phyloP scores from a whole-genome alignment of 2,888 invertebrate species.

The Drosophila austrosaltans region DNA sequence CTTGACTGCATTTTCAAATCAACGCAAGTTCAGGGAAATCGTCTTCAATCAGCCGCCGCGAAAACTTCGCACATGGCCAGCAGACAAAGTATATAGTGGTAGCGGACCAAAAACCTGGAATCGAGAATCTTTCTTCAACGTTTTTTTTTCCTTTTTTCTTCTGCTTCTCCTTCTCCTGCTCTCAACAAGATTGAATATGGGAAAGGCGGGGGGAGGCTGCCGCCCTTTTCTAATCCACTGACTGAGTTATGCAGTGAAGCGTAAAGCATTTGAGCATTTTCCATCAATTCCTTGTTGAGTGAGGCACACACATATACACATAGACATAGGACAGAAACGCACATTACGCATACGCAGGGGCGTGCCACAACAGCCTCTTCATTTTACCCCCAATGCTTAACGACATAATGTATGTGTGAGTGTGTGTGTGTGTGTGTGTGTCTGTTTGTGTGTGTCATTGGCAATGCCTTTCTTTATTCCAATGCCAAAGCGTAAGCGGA shows the following conservation, averaged over 20 bases:
- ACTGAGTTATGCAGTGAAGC: slow-evolving; percentile 77
- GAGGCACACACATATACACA: slow-evolving; percentile 25
- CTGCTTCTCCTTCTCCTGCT: too few relatives aligned
- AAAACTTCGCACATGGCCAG: slow-evolving; percentile 55
- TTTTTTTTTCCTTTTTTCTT: too few relatives aligned
- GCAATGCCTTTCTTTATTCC: slow-evolving; percentile 60
- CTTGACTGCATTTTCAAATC: slow-evolving; percentile 76
- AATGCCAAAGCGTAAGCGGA: slow-evolving; percentile 54
- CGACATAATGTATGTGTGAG: slow-evolving; percentile 59
- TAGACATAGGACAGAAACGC: slow-evolving; percentile 50
- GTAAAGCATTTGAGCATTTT: slow-evolving; percentile 79
- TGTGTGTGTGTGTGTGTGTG: slow-evolving; percentile 23
- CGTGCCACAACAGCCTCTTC: slow-evolving; percentile 75
- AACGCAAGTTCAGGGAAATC: slow-evolving; percentile 74
- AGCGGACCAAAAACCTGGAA: neutral
- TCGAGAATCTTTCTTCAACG: neutral
- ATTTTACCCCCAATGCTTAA: slow-evolving; percentile 69
- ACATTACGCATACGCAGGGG: slow-evolving; percentile 74
- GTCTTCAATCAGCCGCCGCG: slow-evolving; percentile 76
- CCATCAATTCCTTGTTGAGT: slow-evolving; percentile 67
- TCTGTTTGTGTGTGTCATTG: slow-evolving; percentile 49
- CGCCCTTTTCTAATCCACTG: slow-evolving; percentile 79
- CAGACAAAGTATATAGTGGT: slow-evolving; percentile 25
- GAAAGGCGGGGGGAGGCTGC: slow-evolving; percentile 23
- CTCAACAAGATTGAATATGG: neutral